Evolutionary conservation across 2,113 vertebrate genomes (phyloP).

Genomic region (Danionella cerebrum): DNA sequence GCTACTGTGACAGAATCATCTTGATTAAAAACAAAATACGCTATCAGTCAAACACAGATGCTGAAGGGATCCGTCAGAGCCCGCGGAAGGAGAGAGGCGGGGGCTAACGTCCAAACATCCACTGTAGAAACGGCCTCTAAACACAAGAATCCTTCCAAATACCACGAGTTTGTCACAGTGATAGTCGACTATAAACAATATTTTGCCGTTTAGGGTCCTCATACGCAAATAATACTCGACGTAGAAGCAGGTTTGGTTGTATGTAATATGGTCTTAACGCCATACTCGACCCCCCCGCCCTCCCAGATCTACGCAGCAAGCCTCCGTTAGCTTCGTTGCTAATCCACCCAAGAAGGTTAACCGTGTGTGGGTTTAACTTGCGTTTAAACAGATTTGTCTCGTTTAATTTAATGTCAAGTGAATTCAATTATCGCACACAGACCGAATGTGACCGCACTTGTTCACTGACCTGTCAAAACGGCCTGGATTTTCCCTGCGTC

Average conservation of each 20-base stretch:
- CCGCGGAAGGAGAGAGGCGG: conserved; percentile 2
- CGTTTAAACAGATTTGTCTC: background rate
- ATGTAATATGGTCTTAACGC: conserved; percentile 4
- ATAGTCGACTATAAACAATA: background rate
- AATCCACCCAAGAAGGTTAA: background rate
- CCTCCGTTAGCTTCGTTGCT: conserved; percentile 11
- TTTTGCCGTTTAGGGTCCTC: background rate
- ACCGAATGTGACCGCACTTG: background rate
- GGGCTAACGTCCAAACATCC: background rate
- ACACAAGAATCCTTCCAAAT: background rate
- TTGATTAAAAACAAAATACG: background rate
- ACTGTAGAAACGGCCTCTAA: background rate
- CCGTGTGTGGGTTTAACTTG: background rate
- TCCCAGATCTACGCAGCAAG: conserved; percentile 23
- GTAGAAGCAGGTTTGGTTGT: background rate
- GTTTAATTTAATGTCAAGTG: conserved; percentile 20
- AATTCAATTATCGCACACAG: background rate
- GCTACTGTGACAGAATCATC: too few species aligned
- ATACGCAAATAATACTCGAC: background rate
- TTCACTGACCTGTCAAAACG: conserved; percentile 58
- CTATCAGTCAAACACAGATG: background rate
- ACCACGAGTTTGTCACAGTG: background rate
- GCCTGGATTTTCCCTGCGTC: conserved; percentile 55
- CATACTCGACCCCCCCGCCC: background rate
- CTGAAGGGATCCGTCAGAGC: background rate